Evolutionary conservation across 2,113 vertebrate genomes (phyloP), one percentile per base, ranked within the genome.

Genomic region (Chaetops frenatus): DNA sequence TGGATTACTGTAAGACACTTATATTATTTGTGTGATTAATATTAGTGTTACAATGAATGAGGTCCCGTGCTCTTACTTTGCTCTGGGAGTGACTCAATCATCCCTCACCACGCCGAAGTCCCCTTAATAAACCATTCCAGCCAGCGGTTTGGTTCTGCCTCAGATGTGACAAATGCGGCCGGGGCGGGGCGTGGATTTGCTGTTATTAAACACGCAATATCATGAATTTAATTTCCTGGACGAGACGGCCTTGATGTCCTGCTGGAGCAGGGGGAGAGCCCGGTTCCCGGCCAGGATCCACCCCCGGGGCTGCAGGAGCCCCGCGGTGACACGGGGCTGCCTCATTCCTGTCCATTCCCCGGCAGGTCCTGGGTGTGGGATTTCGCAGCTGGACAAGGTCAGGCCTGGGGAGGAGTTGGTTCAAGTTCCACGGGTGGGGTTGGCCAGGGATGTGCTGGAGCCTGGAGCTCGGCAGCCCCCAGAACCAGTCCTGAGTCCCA

Each of bases 21-120:
- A 98, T 98, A 98, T 98, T 98, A 98, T 98, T 98, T 98, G 92
- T 97, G 95, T 98, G 98, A 98, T 97, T 98, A 98, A 99, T 98
- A 98, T 98, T 97, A 97, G 96, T 86, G 82, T 96, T 98, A 97
- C 93, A 97, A 95, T 95, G 97, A 98, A 97, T 97, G 97, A 98
- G 97, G 97, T 98, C 97, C 97, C 97, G 95, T 92, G 97, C 93
- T 97, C 97, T 97, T 97, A 97, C 98, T 98, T 98, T 97, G 97
- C 98, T 98, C 98, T 98, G 94, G 90, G 91, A 98, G 97, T 90
- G 96, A 97, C 98, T 98, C 97, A 98, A 98, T 98, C 96, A 98
- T 98, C 98, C 97, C 97, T 98, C 98, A 97, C 94, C 97, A 96
- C 83, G 96, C 94, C 90, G 71, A 95, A 97, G 97, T 97, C 97